These are phyloP conservation scores for Philopotamus ludificatus DNA, from an alignment of 1,140 invertebrate species.

Conservation along the genomic window DNA sequence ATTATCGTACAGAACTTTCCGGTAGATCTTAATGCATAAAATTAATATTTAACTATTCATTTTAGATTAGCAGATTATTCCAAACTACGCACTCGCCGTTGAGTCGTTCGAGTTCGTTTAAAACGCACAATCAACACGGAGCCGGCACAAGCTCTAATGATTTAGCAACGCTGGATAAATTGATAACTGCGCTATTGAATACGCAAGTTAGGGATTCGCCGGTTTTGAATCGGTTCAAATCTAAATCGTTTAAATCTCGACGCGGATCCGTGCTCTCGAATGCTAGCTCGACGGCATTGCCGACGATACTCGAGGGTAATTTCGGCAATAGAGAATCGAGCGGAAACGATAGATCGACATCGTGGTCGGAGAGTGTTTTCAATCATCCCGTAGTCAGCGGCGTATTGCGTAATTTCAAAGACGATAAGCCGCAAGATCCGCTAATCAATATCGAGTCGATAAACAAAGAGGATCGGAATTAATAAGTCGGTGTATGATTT, in stretches of 20 bases:
- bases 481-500: background rate
- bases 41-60: no score
- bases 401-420: slow-evolving; percentile 15
- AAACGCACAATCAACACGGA: slow-evolving; percentile 23
- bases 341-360: slow-evolving; percentile 19
- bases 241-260: slow-evolving; percentile 47
- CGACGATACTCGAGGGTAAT: slow-evolving; percentile 35
- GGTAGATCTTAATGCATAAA: background rate
- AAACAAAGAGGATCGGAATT: background rate
- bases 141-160: slow-evolving; percentile 45
- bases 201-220: slow-evolving; percentile 36
- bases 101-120: slow-evolving; percentile 29
- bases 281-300: slow-evolving; percentile 27
- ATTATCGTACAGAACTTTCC: background rate
- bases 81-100: slow-evolving; percentile 25
- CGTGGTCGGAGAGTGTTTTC: slow-evolving; percentile 35
- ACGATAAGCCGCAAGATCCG: background rate
- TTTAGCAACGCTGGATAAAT: slow-evolving; percentile 51
- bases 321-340: slow-evolving; percentile 23
- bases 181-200: slow-evolving; percentile 50
- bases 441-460: background rate
- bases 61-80: slow-evolving; percentile 38
- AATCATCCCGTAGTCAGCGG: slow-evolving; percentile 30
- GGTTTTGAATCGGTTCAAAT: slow-evolving; percentile 42
- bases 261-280: slow-evolving; percentile 43